Base-by-base conservation (phyloP, 2,113 vertebrate genomes). In the Microcebus jonahi region DNA sequence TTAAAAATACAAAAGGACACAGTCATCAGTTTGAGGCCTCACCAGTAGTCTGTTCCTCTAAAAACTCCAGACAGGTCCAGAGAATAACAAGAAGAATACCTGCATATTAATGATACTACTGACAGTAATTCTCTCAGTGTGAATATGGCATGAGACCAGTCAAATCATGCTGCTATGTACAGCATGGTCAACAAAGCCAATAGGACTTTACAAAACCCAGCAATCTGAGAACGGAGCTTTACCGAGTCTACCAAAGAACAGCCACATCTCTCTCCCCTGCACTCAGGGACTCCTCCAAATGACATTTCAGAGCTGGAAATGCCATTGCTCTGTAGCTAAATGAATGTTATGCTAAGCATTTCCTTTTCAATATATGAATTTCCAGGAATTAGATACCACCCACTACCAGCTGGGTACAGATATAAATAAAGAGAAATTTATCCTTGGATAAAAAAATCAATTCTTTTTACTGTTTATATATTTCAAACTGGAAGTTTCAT, bases 351-450 rank as follows among this genome's bases (percentile, higher is more conserved):
- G 97, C 92, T 82, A 94, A 97, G 76, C 25, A 76, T 85, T 87
- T 97, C 80, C 87, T 98, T 88, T 95, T 93, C 79, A 96, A 90
- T 61, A n/a, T 86, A 59, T 8, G 42, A 94, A 95, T 90, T 97
- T 96, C 97, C 95, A 98, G 97, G 53, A 86, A 85, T 61, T 82
- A 96, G 45, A 96, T 95, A 84, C 96, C 94, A 96, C 95, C 82
- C 77, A 92, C 71, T 82, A 86, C 80, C 86, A 97, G 93, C 84
- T 97, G 90, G 71, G 73, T 48, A 93, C 42, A 89, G 80, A 98
- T 88, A 76, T 20, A 98, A 86, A 82, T 95, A 97, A 98, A 96
- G 59, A 89, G 39, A 95, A 97, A 90, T 93, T 68, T 86, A 94
- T 77, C 93, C 36, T 75, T 77, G 67, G 67, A 95, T 95, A 94